phyloP scores from a whole-genome alignment of 2,888 invertebrate genomes.

The Aelia acuminata region DNA sequence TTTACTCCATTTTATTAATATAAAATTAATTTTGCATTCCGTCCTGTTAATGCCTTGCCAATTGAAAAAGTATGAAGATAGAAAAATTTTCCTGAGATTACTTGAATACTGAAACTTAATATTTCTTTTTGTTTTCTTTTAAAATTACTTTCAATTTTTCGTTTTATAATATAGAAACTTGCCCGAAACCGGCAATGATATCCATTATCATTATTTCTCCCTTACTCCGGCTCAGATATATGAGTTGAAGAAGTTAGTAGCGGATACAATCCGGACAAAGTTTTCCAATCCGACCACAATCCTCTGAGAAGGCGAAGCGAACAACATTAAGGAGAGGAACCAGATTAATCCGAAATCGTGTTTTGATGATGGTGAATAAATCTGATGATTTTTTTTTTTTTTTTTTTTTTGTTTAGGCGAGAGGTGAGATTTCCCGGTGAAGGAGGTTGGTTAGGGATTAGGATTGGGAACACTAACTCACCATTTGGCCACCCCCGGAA shows the following conservation, averaged over 20 bases:
- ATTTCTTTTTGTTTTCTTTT: neutral
- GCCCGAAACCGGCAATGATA: neutral
- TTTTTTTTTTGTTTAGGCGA: neutral
- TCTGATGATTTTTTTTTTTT: neutral
- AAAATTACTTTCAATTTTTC: neutral
- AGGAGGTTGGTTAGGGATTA: neutral
- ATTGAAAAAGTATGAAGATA: too few species aligned
- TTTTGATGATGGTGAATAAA: conserved; percentile 13
- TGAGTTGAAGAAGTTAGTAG: neutral
- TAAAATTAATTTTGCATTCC: too few species aligned
- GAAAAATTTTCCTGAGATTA: neutral
- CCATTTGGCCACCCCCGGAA: neutral
- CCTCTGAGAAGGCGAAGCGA: neutral
- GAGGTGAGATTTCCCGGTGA: neutral
- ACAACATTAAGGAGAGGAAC: conserved; percentile 4
- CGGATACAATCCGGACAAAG: neutral
- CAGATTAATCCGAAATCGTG: conserved; percentile 30
- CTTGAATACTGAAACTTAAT: neutral
- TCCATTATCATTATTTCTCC: neutral
- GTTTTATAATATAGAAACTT: neutral
- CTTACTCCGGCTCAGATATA: neutral
- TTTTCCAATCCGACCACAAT: conserved; percentile 37
- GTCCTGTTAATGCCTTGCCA: too few species aligned
- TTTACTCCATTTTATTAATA: too few species aligned
- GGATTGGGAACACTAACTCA: neutral